phyloP scores from a whole-genome alignment of 2,888 invertebrate species.

The Caenorhabditis imperialis region DNA sequence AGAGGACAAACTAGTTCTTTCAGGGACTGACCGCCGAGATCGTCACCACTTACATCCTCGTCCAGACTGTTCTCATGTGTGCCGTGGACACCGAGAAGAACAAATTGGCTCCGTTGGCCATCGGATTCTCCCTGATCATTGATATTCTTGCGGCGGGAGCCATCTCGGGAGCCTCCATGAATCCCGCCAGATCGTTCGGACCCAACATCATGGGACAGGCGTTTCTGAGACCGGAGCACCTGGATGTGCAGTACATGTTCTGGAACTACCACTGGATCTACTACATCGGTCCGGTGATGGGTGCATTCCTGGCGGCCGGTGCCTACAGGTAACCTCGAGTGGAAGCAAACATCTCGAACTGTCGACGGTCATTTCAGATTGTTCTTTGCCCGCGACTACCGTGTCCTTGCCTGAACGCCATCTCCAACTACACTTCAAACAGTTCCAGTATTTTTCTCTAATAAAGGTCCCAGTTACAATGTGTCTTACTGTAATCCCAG shows the following conservation, averaged over 20 bases:
- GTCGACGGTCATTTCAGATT: conserved; percentile 60
- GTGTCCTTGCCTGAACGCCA: conserved; percentile 54
- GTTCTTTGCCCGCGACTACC: conserved; percentile 64
- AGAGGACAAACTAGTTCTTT: conserved; percentile 2
- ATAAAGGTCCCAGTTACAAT: no score
- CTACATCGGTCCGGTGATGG: conserved; percentile 78
- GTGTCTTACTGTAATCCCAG: no score
- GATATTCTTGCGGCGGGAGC: conserved; percentile 78
- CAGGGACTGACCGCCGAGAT: conserved; percentile 72
- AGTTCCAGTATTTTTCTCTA: no score
- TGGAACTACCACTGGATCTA: conserved; percentile 79
- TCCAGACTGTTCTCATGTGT: conserved; percentile 78
- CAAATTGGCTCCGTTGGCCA: conserved; percentile 78
- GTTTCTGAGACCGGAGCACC: conserved; percentile 41
- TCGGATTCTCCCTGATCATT: conserved; percentile 78
- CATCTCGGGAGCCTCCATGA: conserved; percentile 79
- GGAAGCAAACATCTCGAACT: no score
- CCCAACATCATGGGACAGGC: conserved; percentile 77
- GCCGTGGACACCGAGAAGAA: conserved; percentile 78
- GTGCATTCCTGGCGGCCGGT: conserved; percentile 77
- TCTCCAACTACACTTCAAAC: no score
- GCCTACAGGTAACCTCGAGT: conserved; percentile 78
- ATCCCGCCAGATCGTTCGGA: conserved; percentile 79
- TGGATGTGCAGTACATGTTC: conserved; percentile 41
- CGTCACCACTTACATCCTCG: conserved; percentile 77